phyloP scores from a whole-genome alignment of 1,140 invertebrate species.

The Caerostris darwini region DNA sequence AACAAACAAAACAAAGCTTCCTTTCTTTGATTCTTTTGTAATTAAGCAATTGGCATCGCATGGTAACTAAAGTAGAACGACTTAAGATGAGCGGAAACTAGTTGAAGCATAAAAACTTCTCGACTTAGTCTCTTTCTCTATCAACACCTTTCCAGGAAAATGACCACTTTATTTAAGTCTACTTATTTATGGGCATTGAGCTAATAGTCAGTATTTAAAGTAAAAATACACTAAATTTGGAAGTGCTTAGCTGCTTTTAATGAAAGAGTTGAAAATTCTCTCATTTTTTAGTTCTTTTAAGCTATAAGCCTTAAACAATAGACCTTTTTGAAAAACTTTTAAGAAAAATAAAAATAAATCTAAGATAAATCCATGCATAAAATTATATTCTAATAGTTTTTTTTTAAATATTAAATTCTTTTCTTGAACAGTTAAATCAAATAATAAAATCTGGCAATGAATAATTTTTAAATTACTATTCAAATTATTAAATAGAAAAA shows the following conservation, averaged over 20 bases:
- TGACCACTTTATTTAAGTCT: not conserved
- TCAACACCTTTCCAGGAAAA: slow-evolving; percentile 46
- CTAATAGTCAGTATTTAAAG: slow-evolving; percentile 18
- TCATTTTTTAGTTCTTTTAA: not conserved
- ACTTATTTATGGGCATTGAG: not conserved
- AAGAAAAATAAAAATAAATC: no score
- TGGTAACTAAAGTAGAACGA: slow-evolving; percentile 34
- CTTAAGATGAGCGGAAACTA: not conserved
- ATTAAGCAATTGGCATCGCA: slow-evolving; percentile 50
- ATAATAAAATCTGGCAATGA: no score
- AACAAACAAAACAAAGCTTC: not conserved
- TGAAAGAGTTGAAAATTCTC: not conserved
- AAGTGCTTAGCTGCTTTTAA: not conserved
- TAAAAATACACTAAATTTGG: not conserved
- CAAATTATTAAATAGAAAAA: no score
- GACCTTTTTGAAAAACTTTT: no score
- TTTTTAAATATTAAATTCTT: no score
- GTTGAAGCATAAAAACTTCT: slow-evolving; percentile 33
- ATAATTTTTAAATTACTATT: no score
- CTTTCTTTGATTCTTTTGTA: not conserved
- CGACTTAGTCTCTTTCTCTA: slow-evolving; percentile 1
- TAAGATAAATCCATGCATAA: no score
- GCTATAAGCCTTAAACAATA: not conserved
- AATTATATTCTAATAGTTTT: no score
- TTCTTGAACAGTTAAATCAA: no score